A percentile compares a stretch with the other conserved stretches of the same genome.
phyloP scores from a whole-genome alignment of 2,113 vertebrate genomes.

The Ahaetulla prasina region DNA sequence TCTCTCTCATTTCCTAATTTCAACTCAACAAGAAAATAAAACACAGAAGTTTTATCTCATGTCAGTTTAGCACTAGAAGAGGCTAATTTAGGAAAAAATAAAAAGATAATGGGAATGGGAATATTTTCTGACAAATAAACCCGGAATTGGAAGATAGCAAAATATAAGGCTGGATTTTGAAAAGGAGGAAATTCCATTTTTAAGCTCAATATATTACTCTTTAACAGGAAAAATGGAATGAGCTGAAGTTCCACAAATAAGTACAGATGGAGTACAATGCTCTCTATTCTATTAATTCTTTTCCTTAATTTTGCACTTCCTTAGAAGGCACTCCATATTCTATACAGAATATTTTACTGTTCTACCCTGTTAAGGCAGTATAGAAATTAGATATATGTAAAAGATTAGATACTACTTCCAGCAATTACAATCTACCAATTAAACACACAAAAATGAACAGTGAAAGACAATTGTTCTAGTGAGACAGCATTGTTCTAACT shows the following conservation, averaged over 20 bases:
- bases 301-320: not conserved
- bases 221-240: not conserved
- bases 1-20: not conserved
- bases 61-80: not conserved
- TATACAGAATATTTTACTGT: not conserved
- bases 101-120: not conserved
- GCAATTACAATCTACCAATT: not conserved
- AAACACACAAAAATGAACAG: not conserved
- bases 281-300: not conserved
- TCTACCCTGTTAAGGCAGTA: not conserved
- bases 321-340: not conserved
- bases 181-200: not conserved
- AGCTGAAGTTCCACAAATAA: not conserved
- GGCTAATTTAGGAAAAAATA: not conserved
- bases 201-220: not conserved
- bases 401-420: not conserved
- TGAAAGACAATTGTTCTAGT: not conserved
- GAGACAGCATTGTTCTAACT: not conserved
- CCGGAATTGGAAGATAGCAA: not conserved
- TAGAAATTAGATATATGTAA: not conserved
- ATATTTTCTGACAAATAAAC: not conserved
- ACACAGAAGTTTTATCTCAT: not conserved
- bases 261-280: not conserved
- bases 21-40: not conserved
- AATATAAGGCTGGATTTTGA: not conserved